Evolutionary conservation across 2,113 vertebrate genomes (phyloP), one percentile per base, ranked within the genome.

Genomic region (Atractosteus spatula): DNA sequence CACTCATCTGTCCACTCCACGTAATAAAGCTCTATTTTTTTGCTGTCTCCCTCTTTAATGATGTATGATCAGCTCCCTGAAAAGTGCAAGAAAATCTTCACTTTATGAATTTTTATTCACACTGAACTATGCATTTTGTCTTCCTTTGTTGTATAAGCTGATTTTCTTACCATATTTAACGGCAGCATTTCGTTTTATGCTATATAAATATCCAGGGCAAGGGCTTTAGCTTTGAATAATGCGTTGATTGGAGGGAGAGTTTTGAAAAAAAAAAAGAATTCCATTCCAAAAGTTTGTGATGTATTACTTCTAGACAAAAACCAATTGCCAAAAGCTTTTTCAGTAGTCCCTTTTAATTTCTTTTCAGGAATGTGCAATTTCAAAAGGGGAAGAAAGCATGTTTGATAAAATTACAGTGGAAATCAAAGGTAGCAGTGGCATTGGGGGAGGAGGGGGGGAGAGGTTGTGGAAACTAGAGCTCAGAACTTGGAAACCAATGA

Each of bases 141-240:
- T 66, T 79, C 79, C 77, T 42, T 81, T 75, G 80, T 80, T 81
- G 72, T 62, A 29, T 67, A 68, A 77, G 71, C 71, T 79, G 87
- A 79, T 73, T 78, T 79, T 85, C 86, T 87, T 85, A 88, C 84
- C 47, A 73, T 86, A 85, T 87, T 87, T 85, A 80, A 83, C 82
- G 81, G 67, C 43, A 41, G 76, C 72, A 82, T 70, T 72, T 85
- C 72, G 84, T 87, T 89, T 86, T 80, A 86, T 80, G 81, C 80
- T 74, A 69, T 71, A 79, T 84, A 84, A 84, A 87, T 79, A 80
- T 69, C 47, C 16, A 14, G 42, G 68, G 64, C 71, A 73, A 16
- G 47, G 42, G 17, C 69, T 74, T 68, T 8, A 0, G 11, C 70
- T 77, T 54, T 4, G 41, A 12, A 65, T 41, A 63, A n/a, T n/a